Conservation (phyloP, 2,113 vertebrate species). For the Parus major region DNA sequence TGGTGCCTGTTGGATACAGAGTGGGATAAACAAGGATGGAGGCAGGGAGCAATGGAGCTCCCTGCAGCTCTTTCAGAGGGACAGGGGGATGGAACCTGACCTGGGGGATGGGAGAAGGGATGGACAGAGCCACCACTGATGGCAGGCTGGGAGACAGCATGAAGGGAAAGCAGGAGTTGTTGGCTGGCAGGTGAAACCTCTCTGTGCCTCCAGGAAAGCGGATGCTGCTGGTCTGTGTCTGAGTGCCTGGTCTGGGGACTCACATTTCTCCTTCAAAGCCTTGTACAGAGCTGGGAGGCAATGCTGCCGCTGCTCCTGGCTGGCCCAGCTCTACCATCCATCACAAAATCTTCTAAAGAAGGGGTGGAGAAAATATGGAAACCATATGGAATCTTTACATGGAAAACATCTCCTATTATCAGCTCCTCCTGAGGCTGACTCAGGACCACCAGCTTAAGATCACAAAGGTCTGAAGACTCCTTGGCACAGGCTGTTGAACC, state of each 20-base stretch:
- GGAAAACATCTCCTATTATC: background rate
- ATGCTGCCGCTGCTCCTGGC: background rate
- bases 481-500: background rate
- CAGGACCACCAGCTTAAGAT: background rate
- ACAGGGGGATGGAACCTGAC: background rate
- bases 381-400: background rate
- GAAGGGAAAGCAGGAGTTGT: background rate
- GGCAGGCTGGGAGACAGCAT: background rate
- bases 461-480: background rate
- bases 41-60: background rate
- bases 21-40: background rate
- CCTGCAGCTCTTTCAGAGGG: background rate
- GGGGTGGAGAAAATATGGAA: background rate
- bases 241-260: background rate
- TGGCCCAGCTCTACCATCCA: background rate
- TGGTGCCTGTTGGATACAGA: background rate
- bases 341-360: background rate
- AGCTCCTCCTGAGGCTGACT: background rate
- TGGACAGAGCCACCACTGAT: background rate
- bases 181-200: background rate
- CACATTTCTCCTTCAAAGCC: background rate
- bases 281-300: background rate
- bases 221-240: background rate
- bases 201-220: background rate
- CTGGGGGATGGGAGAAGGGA: background rate